Conservation (phyloP, 2,113 vertebrate species). For the Sinocyclocheilus rhinocerous region DNA sequence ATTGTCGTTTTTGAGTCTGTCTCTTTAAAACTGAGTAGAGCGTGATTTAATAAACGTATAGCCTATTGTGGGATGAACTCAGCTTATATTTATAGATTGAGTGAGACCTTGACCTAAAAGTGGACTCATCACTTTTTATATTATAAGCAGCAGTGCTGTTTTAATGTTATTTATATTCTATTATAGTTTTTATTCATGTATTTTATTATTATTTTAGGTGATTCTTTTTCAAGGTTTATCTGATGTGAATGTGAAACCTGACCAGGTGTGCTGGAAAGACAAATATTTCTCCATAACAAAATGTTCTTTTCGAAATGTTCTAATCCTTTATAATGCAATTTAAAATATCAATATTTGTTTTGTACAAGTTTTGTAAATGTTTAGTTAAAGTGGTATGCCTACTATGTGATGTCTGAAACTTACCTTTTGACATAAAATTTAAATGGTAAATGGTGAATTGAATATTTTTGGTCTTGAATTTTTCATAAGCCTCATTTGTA, state of each 20-base stretch:
- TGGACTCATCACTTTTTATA: background rate
- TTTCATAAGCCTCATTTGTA: background rate
- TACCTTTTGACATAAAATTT: background rate
- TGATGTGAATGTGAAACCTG: background rate
- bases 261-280: background rate
- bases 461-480: background rate
- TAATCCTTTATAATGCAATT: background rate
- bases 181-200: no score
- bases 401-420: background rate
- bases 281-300: constrained; percentile 13
- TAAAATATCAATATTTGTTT: background rate
- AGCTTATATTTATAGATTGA: background rate
- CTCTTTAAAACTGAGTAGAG: background rate
- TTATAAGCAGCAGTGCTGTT: no score
- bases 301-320: background rate
- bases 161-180: no score
- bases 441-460: background rate
- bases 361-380: background rate
- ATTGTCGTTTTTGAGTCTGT: background rate
- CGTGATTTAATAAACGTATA: background rate
- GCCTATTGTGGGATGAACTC: background rate
- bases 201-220: no score
- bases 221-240: background rate
- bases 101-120: background rate
- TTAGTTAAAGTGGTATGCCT: background rate